These are phyloP conservation scores for Phenganax subtilis DNA, from an alignment of 92 coral and sea anemone species.

Conservation along the genomic window DNA sequence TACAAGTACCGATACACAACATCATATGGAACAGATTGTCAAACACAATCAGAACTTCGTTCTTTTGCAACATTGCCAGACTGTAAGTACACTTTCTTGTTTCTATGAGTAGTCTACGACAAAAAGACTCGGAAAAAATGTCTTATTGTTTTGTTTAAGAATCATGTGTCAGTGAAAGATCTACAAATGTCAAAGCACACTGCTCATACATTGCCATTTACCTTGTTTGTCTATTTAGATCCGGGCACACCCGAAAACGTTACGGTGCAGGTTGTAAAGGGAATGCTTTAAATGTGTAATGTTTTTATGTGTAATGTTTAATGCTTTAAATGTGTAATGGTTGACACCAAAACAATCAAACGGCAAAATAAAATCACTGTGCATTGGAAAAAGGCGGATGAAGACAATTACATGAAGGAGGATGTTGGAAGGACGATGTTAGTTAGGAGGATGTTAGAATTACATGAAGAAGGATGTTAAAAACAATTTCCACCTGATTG, in stretches of 20 bases:
- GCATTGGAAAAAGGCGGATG: not conserved
- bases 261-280: not conserved
- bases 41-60: no score
- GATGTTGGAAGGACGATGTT: not conserved
- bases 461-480: not conserved
- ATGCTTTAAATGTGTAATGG: not conserved
- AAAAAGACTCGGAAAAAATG: not conserved
- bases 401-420: not conserved
- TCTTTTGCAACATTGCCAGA: no score
- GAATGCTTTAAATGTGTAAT: no score
- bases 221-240: not conserved
- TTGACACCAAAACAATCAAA: conserved; percentile 5
- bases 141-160: no score
- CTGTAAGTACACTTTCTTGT: no score
- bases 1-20: not conserved
- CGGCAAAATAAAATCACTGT: not conserved
- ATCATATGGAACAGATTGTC: not conserved
- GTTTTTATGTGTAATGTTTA: not conserved
- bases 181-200: no score
- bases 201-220: no score
- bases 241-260: conserved; percentile 3
- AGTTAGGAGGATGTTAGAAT: no score
- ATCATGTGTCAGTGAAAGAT: no score
- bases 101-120: no score
- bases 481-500: not conserved